Conservation (phyloP, 2,113 vertebrate genomes). For the Collichthys lucidus region DNA sequence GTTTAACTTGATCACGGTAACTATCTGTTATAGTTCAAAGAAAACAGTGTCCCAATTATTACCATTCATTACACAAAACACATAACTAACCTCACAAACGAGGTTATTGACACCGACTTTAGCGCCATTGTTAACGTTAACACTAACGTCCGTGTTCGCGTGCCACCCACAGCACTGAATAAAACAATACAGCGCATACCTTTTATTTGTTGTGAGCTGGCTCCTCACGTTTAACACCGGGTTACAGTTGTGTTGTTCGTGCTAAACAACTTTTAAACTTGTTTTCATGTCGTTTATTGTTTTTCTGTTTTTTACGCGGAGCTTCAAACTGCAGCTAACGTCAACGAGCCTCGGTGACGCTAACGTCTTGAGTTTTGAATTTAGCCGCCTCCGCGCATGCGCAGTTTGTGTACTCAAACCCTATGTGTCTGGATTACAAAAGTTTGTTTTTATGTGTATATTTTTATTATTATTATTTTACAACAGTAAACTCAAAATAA, state of each 20-base stretch:
- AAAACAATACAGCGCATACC: constrained; percentile 29
- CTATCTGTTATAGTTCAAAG: not conserved
- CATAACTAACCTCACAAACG: too few species aligned
- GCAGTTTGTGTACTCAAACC: constrained; percentile 35
- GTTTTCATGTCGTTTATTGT: constrained; percentile 11
- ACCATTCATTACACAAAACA: not conserved
- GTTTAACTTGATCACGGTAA: not conserved
- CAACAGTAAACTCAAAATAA: accelerated
- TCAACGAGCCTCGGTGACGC: constrained; percentile 13
- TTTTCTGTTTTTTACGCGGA: not conserved
- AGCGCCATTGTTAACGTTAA: not conserved
- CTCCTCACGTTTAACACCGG: not conserved
- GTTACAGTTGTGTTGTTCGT: not conserved
- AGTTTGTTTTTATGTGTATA: accelerated
- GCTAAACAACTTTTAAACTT: not conserved
- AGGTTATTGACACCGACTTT: not conserved
- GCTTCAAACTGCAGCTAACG: constrained; percentile 12
- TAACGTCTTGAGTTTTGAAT: constrained; percentile 80
- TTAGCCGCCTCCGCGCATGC: constrained; percentile 79
- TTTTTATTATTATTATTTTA: too few species aligned
- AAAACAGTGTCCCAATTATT: too few species aligned
- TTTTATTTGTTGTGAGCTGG: not conserved
- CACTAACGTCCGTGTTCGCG: not conserved
- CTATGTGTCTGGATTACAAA: accelerated
- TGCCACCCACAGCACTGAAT: not conserved